Conservation (phyloP, 2,113 vertebrate genomes). For the Grammomys dolichurus region DNA sequence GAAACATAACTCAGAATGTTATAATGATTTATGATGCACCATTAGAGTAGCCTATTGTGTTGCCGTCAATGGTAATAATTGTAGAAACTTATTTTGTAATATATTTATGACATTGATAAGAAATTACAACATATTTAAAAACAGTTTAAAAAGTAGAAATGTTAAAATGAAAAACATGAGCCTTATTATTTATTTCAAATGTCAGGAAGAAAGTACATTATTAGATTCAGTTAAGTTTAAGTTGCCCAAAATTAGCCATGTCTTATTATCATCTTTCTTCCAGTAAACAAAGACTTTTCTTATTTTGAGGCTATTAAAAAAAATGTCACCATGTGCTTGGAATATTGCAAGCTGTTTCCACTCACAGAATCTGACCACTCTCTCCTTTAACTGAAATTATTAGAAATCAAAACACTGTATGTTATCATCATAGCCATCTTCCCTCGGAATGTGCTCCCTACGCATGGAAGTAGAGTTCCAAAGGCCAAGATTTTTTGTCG, state of each 20-base stretch:
- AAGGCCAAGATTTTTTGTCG: not conserved
- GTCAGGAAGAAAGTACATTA: conserved; percentile 33
- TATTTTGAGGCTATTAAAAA: not conserved
- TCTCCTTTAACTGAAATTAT: not conserved
- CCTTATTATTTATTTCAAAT: not conserved
- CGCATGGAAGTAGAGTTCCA: not conserved
- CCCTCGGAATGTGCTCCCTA: not conserved
- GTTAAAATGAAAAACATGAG: not conserved
- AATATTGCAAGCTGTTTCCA: not conserved
- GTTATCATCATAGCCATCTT: not conserved
- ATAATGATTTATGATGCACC: not conserved
- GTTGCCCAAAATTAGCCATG: not conserved
- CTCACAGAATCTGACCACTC: not conserved
- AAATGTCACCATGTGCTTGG: not conserved
- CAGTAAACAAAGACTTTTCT: conserved; percentile 1
- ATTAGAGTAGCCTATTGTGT: not conserved
- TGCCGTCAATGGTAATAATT: not conserved
- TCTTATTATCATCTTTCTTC: not conserved
- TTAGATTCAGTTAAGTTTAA: not conserved
- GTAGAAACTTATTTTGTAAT: conserved; percentile 24
- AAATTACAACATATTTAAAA: not conserved
- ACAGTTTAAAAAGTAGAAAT: not conserved
- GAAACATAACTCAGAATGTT: not conserved
- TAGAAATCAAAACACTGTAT: not conserved
- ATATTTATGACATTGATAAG: not conserved